phyloP scores from a whole-genome alignment of 2,888 invertebrate species.

The Argynnis bischoffii region DNA sequence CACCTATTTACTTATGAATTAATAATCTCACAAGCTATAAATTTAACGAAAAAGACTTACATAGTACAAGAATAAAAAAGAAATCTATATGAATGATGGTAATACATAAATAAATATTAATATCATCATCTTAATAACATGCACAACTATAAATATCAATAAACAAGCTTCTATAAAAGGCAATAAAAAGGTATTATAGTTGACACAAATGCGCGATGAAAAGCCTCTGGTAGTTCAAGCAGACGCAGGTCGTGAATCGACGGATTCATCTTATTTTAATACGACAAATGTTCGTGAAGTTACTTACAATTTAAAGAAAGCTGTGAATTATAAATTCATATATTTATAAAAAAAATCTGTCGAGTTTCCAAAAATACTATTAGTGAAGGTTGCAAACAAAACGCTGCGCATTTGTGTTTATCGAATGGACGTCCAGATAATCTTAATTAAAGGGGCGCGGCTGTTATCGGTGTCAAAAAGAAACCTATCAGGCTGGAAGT shows the following conservation, averaged over 20 bases:
- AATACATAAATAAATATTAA: no score
- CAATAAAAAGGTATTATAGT: conserved; percentile 25
- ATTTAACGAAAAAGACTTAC: no score
- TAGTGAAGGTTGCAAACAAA: conserved; percentile 18
- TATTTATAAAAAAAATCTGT: conserved; percentile 1
- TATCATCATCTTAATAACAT: no score
- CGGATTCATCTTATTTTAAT: no score
- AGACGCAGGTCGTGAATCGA: background rate
- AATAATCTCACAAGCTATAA: no score
- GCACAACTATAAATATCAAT: no score
- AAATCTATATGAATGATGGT: no score
- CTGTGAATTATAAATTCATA: background rate
- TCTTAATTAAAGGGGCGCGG: conserved; percentile 73
- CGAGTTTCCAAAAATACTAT: conserved; percentile 10
- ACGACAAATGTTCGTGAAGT: no score
- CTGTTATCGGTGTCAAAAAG: conserved; percentile 46
- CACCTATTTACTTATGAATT: no score
- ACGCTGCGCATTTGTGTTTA: conserved; percentile 47
- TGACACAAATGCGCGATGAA: conserved; percentile 24
- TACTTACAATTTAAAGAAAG: no score
- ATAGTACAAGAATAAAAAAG: no score
- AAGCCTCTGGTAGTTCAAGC: conserved; percentile 17
- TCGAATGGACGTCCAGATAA: conserved; percentile 61
- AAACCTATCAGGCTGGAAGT: conserved; percentile 26
- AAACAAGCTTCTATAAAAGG: background rate